Base-by-base conservation (phyloP, 2,113 vertebrate genomes). In the Cromileptes altivelis region DNA sequence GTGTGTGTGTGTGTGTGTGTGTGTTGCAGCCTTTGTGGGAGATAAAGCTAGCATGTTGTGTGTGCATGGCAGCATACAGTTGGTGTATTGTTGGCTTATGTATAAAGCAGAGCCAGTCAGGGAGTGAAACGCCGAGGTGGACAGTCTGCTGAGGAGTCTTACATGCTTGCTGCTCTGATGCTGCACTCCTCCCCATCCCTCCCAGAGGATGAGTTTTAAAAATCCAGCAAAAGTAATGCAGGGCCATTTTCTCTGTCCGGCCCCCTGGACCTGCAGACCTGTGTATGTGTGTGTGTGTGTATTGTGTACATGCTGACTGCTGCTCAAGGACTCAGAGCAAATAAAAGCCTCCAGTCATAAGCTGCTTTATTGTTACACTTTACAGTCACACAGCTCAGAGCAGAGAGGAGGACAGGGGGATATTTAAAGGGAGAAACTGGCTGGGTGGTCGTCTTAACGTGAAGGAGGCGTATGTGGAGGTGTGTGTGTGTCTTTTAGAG, bases 291-390 rank as follows among this genome's bases (percentile, higher is more conserved):
- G 23, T 62, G 40, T 80, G 3, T 61, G 45, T 65, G 68, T 57
- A 2, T 76, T 76, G 75, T 80, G 57, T 60, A 69, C 70, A 52
- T 60, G 47, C 23, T 47, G 63, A 75, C 78, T 76, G 67, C 77
- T 76, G 68, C 63, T 74, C 67, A 75, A 87, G 81, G 78, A 67
- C 68, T 74, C 52, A 4, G 27, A 67, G 81, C 72, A 82, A 71
- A 88, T 82, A 84, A 84, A 88, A 86, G 69, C 84, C 50, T 75
- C 62, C 12, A 61, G 37, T 78, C 77, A 55, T 73, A 76, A 68
- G 63, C 70, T 37, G 76, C 76, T 86, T 88, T 88, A 88, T 70
- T 62, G 80, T 86, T 79, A 78, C 65, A 72, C 67, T 86, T 88
- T 86, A 84, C 65, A 70, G 78, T 71, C 80, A 33, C 73, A 83